Base-by-base conservation (phyloP, 2,113 vertebrate genomes). In the Sturnus vulgaris region DNA sequence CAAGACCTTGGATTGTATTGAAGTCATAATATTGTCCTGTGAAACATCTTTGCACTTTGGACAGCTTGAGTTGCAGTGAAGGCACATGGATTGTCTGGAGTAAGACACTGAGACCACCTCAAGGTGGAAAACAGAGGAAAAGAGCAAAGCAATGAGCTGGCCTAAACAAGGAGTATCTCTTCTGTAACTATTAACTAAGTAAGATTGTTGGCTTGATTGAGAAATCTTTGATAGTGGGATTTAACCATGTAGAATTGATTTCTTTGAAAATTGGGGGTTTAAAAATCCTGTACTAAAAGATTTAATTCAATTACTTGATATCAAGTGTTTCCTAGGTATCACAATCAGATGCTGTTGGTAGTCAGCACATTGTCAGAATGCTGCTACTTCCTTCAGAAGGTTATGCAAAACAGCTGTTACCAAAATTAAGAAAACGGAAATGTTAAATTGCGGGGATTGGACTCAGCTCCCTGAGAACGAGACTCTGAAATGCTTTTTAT, bases 401-500 rank as follows among this genome's bases (percentile, higher is more conserved):
- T 72, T 65, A 63, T 39, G n/a, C 47, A 86, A 86, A 86, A 83
- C 46, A 83, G 65, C 47, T 31, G 0, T 66, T 86, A 33, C 63
- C 82, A 81, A 90, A 94, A 94, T 55, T 27, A 87, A 80, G 82
- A n/a, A 52, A 93, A 55, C 39, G 5, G 23, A 82, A 88, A 66
- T 71, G 50, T 79, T 53, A 53, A 88, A 92, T 15, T 9, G 17
- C 4, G 7, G 24, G 27, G 27, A 59, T 47, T 19, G 47, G 40
- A 14, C 59, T 81, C 55, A 25, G 39, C 33, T 86, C 35, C 82
- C 72, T 42, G 50, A 53, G 68, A 80, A 75, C 0, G 0, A 85
- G 82, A 56, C 70, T 95, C 65, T 39, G 66, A 70, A 61, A 79
- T 78, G n/a, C 68, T 90, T 96, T 92, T 95, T 90, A 86, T 95